phyloP scores from a whole-genome alignment of 2,888 invertebrate species.

The Monoplex corrugatus region DNA sequence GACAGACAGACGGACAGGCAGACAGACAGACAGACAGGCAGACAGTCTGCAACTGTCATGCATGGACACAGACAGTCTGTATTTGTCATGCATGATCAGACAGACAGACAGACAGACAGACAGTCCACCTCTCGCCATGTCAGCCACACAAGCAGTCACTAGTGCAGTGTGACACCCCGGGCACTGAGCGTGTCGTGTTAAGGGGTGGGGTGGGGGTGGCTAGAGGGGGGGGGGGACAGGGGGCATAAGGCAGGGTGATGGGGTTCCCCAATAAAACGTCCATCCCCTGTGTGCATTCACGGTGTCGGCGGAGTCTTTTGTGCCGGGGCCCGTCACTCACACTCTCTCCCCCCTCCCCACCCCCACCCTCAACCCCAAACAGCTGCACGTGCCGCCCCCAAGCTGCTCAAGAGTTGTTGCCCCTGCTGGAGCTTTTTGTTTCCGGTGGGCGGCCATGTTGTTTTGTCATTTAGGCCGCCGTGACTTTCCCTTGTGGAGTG shows the following conservation, averaged over 20 bases:
- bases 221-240: not conserved
- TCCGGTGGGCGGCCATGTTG: not conserved
- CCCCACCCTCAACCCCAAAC: too few relatives aligned
- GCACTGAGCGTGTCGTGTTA: not conserved
- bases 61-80: too few relatives aligned
- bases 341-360: too few relatives aligned
- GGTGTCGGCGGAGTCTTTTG: constrained; percentile 24
- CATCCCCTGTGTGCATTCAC: constrained; percentile 10
- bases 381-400: constrained; percentile 42
- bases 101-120: too few relatives aligned
- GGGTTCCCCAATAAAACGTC: constrained; percentile 18
- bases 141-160: too few relatives aligned
- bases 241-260: not conserved
- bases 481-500: not conserved
- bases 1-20: too few relatives aligned
- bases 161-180: too few relatives aligned
- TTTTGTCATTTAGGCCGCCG: not conserved
- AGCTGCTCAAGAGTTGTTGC: not conserved
- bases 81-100: too few relatives aligned
- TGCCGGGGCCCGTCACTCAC: constrained; percentile 6
- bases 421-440: constrained; percentile 17
- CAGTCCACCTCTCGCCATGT: too few relatives aligned
- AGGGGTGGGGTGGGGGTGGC: too few relatives aligned
- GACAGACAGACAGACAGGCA: too few relatives aligned
- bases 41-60: too few relatives aligned